Percentiles rank a stretch among this genome's conserved stretches.
phyloP scores from a whole-genome alignment of 2,888 invertebrate species.

The Nymphalis polychloros region DNA sequence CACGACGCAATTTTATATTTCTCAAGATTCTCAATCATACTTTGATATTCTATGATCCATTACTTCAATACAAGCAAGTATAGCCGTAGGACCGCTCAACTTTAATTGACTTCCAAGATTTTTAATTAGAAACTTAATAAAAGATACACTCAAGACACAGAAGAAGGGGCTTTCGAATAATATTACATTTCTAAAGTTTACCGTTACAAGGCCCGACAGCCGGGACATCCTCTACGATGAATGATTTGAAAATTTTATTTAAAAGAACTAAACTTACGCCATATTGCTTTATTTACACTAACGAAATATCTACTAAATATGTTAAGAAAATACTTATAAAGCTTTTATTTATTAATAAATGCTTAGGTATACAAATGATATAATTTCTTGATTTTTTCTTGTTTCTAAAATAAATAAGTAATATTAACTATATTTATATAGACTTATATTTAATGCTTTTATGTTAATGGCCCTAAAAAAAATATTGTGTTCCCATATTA shows the following conservation, averaged over 20 bases:
- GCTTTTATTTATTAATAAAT: too few relatives aligned
- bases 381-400: too few relatives aligned
- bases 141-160: slow-evolving; percentile 43
- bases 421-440: too few relatives aligned
- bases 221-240: slow-evolving; percentile 4
- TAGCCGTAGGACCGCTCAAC: slow-evolving; percentile 50
- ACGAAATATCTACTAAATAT: too few relatives aligned
- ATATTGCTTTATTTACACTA: neutral
- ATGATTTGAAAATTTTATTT: neutral
- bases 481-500: too few relatives aligned
- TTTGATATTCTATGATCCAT: slow-evolving; percentile 64
- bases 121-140: slow-evolving; percentile 72
- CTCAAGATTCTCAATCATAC: slow-evolving; percentile 24
- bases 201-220: slow-evolving; percentile 24
- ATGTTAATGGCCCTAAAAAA: too few relatives aligned
- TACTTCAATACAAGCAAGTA: slow-evolving; percentile 53
- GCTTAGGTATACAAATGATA: too few relatives aligned
- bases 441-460: too few relatives aligned
- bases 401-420: too few relatives aligned
- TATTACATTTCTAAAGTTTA: slow-evolving; percentile 54
- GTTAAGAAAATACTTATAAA: too few relatives aligned
- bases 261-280: neutral
- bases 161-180: slow-evolving; percentile 46
- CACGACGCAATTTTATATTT: neutral
- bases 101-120: slow-evolving; percentile 78